Conservation (phyloP, 2,888 invertebrate species). For the Synanthedon formicaeformis region DNA sequence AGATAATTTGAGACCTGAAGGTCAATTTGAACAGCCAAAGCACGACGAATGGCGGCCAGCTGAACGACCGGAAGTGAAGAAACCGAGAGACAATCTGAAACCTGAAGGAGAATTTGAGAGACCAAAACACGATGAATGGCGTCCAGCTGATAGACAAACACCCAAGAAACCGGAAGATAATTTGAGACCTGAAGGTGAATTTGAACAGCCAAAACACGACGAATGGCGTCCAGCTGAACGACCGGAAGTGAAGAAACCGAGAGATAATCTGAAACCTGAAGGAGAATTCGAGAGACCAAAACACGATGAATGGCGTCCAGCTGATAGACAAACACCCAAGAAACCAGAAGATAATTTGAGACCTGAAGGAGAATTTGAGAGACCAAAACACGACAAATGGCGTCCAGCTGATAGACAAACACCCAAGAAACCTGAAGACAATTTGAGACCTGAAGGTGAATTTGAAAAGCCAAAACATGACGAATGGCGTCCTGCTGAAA, state of each 20-base stretch:
- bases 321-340: constrained; percentile 16
- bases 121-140: constrained; percentile 49
- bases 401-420: constrained; percentile 44
- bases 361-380: no score
- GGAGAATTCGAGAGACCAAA: constrained; percentile 68
- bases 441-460: constrained; percentile 68
- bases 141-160: constrained; percentile 55
- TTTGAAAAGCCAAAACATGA: constrained; percentile 33
- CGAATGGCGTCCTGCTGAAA: constrained; percentile 45
- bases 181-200: constrained; percentile 62
- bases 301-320: constrained; percentile 42
- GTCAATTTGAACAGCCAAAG: constrained; percentile 48
- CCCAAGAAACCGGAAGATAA: constrained; percentile 58
- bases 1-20: constrained; percentile 70
- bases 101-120: constrained; percentile 69
- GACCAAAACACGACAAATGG: constrained; percentile 16
- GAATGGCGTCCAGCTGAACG: constrained; percentile 41
- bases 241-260: constrained; percentile 29
- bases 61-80: constrained; percentile 60
- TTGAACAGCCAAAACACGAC: constrained; percentile 36
- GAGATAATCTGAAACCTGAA: constrained; percentile 68
- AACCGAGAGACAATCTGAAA: constrained; percentile 69
- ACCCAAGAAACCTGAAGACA: constrained; percentile 45
- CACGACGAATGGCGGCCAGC: constrained; percentile 45
- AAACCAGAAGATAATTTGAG: no score